phyloP scores from a whole-genome alignment of 1,140 invertebrate species.

The Octopus bimaculoides region DNA sequence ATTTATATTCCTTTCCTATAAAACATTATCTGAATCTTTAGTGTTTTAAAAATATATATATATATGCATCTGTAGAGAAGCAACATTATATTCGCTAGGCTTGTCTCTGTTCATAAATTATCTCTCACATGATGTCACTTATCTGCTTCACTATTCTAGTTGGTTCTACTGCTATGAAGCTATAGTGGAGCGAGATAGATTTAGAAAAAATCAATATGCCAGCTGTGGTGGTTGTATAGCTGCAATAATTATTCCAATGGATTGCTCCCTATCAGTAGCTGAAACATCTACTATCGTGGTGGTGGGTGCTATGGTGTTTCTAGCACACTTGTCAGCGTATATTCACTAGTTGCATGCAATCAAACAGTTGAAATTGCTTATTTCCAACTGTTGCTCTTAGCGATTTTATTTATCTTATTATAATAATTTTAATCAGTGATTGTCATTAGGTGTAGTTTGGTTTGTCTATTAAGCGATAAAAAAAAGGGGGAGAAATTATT shows the following conservation, averaged over 20 bases:
- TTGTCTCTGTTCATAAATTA: background rate
- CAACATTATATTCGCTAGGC: background rate
- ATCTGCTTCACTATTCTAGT: background rate
- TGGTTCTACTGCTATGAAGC: background rate
- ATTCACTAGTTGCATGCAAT: background rate
- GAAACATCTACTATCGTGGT: background rate
- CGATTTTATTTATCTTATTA: background rate
- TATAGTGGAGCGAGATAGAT: background rate
- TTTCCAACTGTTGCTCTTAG: background rate
- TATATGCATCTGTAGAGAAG: too few relatives aligned
- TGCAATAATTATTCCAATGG: conserved; percentile 8
- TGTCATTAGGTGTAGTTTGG: background rate
- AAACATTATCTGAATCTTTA: too few relatives aligned
- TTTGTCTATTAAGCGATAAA: background rate
- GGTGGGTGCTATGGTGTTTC: background rate
- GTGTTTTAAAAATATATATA: too few relatives aligned
- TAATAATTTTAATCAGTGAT: background rate
- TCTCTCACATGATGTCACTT: conserved; percentile 2
- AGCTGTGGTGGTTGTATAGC: background rate
- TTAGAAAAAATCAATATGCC: conserved; percentile 10
- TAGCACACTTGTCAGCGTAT: background rate
- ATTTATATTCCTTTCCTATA: too few relatives aligned
- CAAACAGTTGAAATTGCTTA: background rate
- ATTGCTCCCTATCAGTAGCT: background rate
- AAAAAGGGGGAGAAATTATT: background rate